Base-by-base conservation (phyloP, 2,888 invertebrate genomes). In the Odiellus spinosus region DNA sequence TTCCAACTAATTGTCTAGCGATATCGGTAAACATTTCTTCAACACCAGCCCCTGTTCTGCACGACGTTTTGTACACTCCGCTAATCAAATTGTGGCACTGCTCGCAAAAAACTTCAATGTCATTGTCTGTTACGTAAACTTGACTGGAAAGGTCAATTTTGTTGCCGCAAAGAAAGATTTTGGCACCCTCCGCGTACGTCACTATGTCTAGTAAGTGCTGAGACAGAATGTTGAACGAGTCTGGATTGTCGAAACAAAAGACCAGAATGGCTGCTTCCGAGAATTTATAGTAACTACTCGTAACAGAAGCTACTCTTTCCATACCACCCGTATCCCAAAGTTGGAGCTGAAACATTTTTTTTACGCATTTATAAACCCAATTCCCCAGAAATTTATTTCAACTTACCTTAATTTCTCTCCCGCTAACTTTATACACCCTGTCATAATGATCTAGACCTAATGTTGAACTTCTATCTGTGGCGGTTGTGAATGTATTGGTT, bases 301-400 rank as follows among this genome's bases (percentile, higher is more conserved):
- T 91, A 17, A 93, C 84, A 3, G 88, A 88, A 40, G 90, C 90
- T 53, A 91, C 88, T 59, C 91, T 73, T 67, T 93, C 93, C 86
- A 93, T 88, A 42, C 91, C 91, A 56, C 90, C 91, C 34, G 93
- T 93, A 64, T 93, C 93, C 90, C 91, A 93, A 56, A 93, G 68
- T 68, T 90, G 88, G 52, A 93, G 70, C 88, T 91, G 65, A 5
- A 35, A 35, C 15, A 6, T 26, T 26, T 6, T 26, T 26, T 26
- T 11, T 12, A 36, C 18, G 8, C 12, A 43, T 35, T 45, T n/a
- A 32, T 11, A 46, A 18, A 46, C 47, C 3, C 18, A 8, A 14
- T 17, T 38, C 10, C n/a, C 10, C 12, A 8, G 15, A 15, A 38
- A 3, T 2, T n/a, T 17, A 38, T n/a, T 10, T 10, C 1, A 38